Conservation (phyloP, 2,797 vertebrate genomes). For the Pangasius mekongensis region DNA sequence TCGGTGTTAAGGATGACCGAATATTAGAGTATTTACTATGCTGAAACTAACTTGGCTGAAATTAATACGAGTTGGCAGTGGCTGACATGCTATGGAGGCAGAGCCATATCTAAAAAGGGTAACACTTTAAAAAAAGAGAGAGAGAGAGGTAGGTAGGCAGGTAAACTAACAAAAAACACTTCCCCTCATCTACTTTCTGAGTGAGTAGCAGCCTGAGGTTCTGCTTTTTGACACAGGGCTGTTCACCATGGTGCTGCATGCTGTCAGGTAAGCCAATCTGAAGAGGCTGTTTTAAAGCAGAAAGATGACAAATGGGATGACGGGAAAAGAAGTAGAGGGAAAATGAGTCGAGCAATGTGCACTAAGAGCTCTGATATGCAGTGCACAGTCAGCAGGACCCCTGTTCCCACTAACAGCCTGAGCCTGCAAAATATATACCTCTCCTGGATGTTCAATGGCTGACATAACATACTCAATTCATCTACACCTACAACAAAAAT, state of each 20-base stretch:
- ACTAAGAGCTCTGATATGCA: neutral
- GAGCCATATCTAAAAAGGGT: neutral
- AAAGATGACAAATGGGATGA: constrained; percentile 9
- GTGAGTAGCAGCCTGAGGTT: neutral
- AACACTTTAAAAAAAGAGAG: neutral
- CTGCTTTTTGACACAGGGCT: neutral
- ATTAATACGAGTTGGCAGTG: neutral
- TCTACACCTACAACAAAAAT: neutral
- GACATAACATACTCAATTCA: constrained; percentile 10
- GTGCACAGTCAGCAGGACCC: constrained; percentile 8
- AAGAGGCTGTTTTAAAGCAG: neutral
- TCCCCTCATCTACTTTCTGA: neutral
- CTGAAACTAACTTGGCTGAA: neutral
- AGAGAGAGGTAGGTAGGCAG: neutral
- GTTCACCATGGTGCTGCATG: neutral
- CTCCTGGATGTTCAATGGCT: constrained; percentile 37
- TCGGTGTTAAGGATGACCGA: neutral
- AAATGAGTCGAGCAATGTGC: neutral
- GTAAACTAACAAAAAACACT: neutral
- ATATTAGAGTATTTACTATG: neutral
- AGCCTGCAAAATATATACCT: constrained; percentile 24
- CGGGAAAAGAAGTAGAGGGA: neutral
- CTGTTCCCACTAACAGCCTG: neutral
- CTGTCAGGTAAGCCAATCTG: neutral
- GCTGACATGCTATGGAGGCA: neutral